phyloP scores from a whole-genome alignment of 1,140 invertebrate species.

The Scaptomyza montana region DNA sequence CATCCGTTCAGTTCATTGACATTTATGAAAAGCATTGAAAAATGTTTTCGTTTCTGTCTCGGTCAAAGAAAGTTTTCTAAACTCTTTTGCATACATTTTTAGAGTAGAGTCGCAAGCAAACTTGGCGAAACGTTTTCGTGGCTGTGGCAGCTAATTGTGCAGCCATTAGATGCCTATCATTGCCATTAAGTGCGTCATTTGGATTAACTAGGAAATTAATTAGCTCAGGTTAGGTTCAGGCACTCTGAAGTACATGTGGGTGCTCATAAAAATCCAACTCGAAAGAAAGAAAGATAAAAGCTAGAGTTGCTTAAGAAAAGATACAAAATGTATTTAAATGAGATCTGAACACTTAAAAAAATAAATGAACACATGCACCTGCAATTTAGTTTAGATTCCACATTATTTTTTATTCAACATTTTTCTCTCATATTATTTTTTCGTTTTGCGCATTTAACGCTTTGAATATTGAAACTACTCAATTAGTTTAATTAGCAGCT shows the following conservation, averaged over 20 bases:
- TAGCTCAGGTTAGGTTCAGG: slow-evolving; percentile 64
- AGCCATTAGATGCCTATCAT: slow-evolving; percentile 44
- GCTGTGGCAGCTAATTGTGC: slow-evolving; percentile 39
- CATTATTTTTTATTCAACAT: slow-evolving; percentile 20
- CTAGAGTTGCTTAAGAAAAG: slow-evolving; percentile 18
- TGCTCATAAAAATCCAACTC: slow-evolving; percentile 30
- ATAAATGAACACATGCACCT: slow-evolving; percentile 15
- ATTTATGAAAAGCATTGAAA: slow-evolving; percentile 33
- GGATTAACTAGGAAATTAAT: slow-evolving; percentile 70
- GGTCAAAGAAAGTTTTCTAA: slow-evolving; percentile 67
- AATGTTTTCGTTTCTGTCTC: slow-evolving; percentile 14
- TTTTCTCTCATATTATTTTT: not conserved
- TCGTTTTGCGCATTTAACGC: slow-evolving; percentile 71
- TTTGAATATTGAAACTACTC: slow-evolving; percentile 74
- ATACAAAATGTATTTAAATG: slow-evolving; percentile 28
- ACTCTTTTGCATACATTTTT: slow-evolving; percentile 67
- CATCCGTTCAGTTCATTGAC: slow-evolving; percentile 68
- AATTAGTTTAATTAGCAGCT: slow-evolving; percentile 80
- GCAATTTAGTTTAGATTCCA: slow-evolving; percentile 11
- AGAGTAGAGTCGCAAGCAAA: too few relatives aligned
- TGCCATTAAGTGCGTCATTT: slow-evolving; percentile 69
- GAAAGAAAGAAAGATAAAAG: not conserved
- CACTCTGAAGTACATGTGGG: slow-evolving; percentile 13
- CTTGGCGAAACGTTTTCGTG: slow-evolving; percentile 21
- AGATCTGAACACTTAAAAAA: slow-evolving; percentile 3